Base-by-base conservation (phyloP, 2,888 invertebrate genomes). In the Girardia tigrina region DNA sequence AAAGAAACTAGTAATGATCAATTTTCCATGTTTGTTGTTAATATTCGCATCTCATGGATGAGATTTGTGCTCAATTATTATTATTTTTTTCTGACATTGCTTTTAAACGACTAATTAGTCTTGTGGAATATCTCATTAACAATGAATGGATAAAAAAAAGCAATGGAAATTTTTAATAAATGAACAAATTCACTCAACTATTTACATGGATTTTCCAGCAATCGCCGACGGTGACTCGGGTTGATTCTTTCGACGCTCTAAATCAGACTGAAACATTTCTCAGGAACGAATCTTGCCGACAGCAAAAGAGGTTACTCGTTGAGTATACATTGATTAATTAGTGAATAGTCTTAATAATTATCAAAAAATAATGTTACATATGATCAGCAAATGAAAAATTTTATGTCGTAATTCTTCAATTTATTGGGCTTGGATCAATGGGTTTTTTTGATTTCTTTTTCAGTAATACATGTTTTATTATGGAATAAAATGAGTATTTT, bases 191-290 rank as follows among this genome's bases (percentile, higher is more conserved):
- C 36, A 36, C 36, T 36, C 12, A 36, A 56, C 56, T 4, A 56
- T 56, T 56, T 56, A 56, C 56, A 56, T 20, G 36, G 56, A 56
- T 56, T n/a, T 56, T 4, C 4, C 4, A 56, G 23, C 56, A 56
- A 56, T 56, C 23, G 56, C 56, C 56, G 56, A 56, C 4, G 56
- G 56, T 56, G 23, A 56, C 56, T 56, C 20, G 56, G 56, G 20
- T 56, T 56, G n/a, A 56, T 56, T 23, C n/a, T n/a, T n/a, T n/a
- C 4, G 23, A 56, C 23, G n/a, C 8, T 4, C 6, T 20, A 20
- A 56, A 20, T 56, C 56, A 56, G 56, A 56, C 56, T 56, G 56
- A 56, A 56, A 56, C 56, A 56, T 56, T 12, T 56, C 23, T 12
- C 56, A 56, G 56, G 20, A 56, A n/a, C 56, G 23, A 56, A 56